These are phyloP conservation scores for Acanthosepion pharaonis DNA, from an alignment of 2,888 invertebrate species.

Conservation along the genomic window DNA sequence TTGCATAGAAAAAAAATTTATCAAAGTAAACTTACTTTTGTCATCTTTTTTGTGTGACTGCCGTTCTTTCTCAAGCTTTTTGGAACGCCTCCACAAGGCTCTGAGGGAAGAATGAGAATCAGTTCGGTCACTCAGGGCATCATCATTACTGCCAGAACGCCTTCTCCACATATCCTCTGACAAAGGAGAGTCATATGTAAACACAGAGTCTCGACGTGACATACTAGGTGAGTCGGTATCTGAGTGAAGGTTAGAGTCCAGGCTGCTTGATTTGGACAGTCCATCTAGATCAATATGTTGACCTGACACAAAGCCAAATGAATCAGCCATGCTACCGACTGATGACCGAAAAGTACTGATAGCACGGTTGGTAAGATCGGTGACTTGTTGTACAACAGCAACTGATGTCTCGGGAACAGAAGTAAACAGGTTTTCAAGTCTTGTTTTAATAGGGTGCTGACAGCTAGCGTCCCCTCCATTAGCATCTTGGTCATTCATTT, in stretches of 20 bases:
- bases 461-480: slow-evolving; percentile 46
- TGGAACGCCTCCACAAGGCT: slow-evolving; percentile 37
- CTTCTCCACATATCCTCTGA: slow-evolving; percentile 24
- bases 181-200: slow-evolving; percentile 1
- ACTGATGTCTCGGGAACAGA: slow-evolving; percentile 50
- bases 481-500: slow-evolving; percentile 71
- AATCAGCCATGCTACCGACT: slow-evolving; percentile 55
- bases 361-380: slow-evolving; percentile 66
- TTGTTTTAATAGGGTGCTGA: slow-evolving; percentile 46
- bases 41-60: slow-evolving; percentile 39
- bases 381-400: slow-evolving; percentile 60
- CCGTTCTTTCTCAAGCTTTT: slow-evolving; percentile 40
- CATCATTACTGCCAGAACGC: slow-evolving; percentile 38
- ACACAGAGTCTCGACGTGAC: background rate
- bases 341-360: slow-evolving; percentile 61
- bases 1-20: too few species aligned
- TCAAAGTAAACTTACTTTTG: slow-evolving; percentile 39
- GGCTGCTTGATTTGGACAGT: slow-evolving; percentile 49
- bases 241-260: slow-evolving; percentile 50
- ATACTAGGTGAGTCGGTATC: slow-evolving; percentile 34
- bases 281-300: slow-evolving; percentile 50
- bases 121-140: background rate
- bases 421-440: slow-evolving; percentile 48
- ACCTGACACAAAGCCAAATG: slow-evolving; percentile 49
- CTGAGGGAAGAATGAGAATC: slow-evolving; percentile 38